These are phyloP conservation scores for Willowsia nigromaculata DNA, from an alignment of 2,888 invertebrate species.

Conservation along the genomic window DNA sequence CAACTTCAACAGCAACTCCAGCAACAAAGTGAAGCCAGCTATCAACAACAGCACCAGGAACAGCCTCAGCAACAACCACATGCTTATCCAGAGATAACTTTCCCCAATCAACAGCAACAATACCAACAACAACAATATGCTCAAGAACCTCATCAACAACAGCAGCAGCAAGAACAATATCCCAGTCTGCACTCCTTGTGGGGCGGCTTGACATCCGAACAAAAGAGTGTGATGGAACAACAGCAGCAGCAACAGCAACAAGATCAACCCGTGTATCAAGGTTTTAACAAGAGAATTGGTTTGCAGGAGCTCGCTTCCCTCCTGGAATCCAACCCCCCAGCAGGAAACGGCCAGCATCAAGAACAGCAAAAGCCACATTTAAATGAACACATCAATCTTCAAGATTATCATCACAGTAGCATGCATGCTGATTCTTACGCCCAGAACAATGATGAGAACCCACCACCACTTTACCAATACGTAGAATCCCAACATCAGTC, in stretches of 20 bases:
- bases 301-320: conserved; percentile 70
- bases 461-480: conserved; percentile 60
- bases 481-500: conserved; percentile 80
- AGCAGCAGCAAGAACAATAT: conserved; percentile 79
- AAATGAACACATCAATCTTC: conserved; percentile 29
- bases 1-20: conserved; percentile 72
- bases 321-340: conserved; percentile 43
- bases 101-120: background rate
- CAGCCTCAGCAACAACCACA: conserved; percentile 55
- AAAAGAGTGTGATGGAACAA: conserved; percentile 61
- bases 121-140: conserved; percentile 33
- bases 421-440: conserved; percentile 42
- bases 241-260: conserved; percentile 79
- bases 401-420: conserved; percentile 46
- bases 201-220: conserved; percentile 67
- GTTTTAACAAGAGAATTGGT: conserved; percentile 77
- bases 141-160: conserved; percentile 69
- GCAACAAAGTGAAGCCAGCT: conserved; percentile 40
- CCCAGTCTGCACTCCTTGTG: conserved; percentile 65
- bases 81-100: conserved; percentile 47
- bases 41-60: conserved; percentile 29
- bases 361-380: conserved; percentile 11
- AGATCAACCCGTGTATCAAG: conserved; percentile 79
- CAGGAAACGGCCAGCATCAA: conserved; percentile 39
- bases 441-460: conserved; percentile 34